Conservation (phyloP, 1,140 invertebrate genomes). For the Zelostemma sp. region DNA sequence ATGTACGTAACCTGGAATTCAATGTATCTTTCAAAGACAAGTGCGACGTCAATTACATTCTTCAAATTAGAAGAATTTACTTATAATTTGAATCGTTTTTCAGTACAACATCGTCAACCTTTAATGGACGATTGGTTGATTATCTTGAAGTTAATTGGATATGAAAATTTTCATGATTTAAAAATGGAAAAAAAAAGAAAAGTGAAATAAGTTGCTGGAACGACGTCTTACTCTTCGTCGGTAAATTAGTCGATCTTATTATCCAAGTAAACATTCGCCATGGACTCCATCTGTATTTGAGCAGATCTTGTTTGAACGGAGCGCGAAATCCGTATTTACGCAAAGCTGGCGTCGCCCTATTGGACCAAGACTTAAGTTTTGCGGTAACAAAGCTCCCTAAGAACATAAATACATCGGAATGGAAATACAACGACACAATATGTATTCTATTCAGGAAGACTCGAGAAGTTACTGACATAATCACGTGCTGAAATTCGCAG, state of each 20-base stretch:
- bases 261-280: constrained; percentile 59
- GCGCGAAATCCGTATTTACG: constrained; percentile 69
- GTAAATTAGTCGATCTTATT: constrained; percentile 69
- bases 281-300: constrained; percentile 70
- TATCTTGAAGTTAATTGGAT: too few relatives aligned
- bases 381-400: constrained; percentile 51
- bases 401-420: constrained; percentile 59
- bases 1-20: neutral
- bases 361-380: constrained; percentile 52
- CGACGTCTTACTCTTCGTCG: constrained; percentile 51
- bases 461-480: too few relatives aligned
- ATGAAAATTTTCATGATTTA: too few relatives aligned
- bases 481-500: too few relatives aligned
- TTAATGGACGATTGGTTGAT: too few relatives aligned
- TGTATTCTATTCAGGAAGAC: constrained; percentile 16
- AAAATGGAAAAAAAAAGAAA: constrained; percentile 10
- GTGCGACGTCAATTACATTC: too few relatives aligned
- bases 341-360: constrained; percentile 59
- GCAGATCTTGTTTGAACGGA: constrained; percentile 66
- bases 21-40: constrained; percentile 7
- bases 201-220: constrained; percentile 34
- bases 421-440: constrained; percentile 24
- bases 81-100: too few relatives aligned
- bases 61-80: too few relatives aligned
- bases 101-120: too few relatives aligned